Percentiles rank a stretch among this genome's conserved stretches.
These are phyloP conservation scores for Hiodon alosoides DNA, from an alignment of 2,113 vertebrate genomes.

Conservation along the genomic window DNA sequence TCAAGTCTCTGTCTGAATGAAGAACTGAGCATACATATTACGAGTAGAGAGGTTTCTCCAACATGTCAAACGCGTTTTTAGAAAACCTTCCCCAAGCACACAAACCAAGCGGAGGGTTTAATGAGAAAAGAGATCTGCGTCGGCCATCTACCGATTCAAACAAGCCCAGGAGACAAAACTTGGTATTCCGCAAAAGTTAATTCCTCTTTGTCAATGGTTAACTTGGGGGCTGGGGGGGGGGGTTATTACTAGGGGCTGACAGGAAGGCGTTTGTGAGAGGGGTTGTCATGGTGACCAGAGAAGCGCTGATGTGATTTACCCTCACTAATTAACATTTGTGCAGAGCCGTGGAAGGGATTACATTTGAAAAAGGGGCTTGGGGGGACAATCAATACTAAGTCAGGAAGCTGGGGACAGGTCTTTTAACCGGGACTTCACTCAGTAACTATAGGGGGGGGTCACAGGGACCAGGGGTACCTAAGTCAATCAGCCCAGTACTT, in stretches of 20 bases:
- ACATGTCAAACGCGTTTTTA: too few relatives aligned
- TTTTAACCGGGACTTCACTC: neutral
- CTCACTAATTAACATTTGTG: slow-evolving; percentile 19
- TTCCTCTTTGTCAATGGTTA: neutral
- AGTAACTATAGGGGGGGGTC: neutral
- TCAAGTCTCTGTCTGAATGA: too few relatives aligned
- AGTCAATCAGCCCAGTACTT: neutral
- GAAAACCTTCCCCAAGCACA: too few relatives aligned
- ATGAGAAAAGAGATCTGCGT: too few relatives aligned
- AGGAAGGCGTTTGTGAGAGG: slow-evolving; percentile 4
- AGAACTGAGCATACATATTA: too few relatives aligned
- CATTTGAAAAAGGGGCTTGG: slow-evolving; percentile 1
- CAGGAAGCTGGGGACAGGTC: neutral
- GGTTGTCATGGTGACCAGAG: slow-evolving; percentile 21
- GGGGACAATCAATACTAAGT: slow-evolving; percentile 7
- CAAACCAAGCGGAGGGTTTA: too few relatives aligned
- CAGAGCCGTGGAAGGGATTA: slow-evolving; percentile 2
- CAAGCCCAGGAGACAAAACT: neutral
- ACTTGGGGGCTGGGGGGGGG: neutral
- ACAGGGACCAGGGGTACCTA: neutral
- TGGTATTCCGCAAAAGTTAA: neutral
- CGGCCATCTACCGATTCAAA: neutral
- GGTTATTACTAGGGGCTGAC: slow-evolving; percentile 14
- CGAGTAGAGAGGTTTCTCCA: too few relatives aligned
- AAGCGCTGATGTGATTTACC: slow-evolving; percentile 6